A percentile compares a stretch with the other conserved stretches of the same genome.
phyloP scores from a whole-genome alignment of 2,113 vertebrate genomes.

The Carassius gibelio region DNA sequence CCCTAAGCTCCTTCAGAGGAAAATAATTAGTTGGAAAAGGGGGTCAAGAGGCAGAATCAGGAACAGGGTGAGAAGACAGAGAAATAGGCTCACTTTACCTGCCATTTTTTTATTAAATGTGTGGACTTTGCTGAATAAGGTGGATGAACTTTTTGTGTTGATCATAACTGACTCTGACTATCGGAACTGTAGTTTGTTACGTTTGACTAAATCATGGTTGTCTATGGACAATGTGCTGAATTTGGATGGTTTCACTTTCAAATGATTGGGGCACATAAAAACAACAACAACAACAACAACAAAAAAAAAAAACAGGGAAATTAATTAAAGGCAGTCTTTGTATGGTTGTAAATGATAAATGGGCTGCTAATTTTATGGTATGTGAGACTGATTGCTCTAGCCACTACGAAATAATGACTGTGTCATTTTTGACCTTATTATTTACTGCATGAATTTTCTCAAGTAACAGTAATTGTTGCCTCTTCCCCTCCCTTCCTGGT shows the following conservation, averaged over 20 bases:
- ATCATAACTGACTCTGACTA: not conserved
- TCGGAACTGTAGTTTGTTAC: not conserved
- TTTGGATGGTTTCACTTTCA: not conserved
- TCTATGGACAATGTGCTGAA: not conserved
- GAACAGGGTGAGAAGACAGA: no score
- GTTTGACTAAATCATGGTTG: no score
- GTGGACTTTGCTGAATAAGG: not conserved
- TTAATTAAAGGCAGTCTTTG: constrained; percentile 5
- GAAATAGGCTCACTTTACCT: not conserved
- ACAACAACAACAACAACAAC: no score
- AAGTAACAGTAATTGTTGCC: no score
- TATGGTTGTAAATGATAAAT: constrained; percentile 20
- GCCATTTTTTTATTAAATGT: not conserved
- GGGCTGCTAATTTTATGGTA: constrained; percentile 41
- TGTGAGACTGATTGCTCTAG: constrained; percentile 26
- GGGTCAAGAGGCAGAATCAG: no score
- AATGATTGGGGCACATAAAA: not conserved
- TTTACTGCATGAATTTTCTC: constrained; percentile 1
- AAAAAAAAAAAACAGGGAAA: constrained; percentile 37
- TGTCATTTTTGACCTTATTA: constrained; percentile 11
- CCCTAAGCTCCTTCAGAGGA: no score
- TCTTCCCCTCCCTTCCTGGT: no score
- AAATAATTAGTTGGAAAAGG: no score
- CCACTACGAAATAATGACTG: constrained; percentile 27
- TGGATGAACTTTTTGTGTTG: not conserved